Percentiles rank a stretch among this genome's conserved stretches.
phyloP scores from a whole-genome alignment of 2,888 invertebrate genomes.

The Frankliniella fusca region DNA sequence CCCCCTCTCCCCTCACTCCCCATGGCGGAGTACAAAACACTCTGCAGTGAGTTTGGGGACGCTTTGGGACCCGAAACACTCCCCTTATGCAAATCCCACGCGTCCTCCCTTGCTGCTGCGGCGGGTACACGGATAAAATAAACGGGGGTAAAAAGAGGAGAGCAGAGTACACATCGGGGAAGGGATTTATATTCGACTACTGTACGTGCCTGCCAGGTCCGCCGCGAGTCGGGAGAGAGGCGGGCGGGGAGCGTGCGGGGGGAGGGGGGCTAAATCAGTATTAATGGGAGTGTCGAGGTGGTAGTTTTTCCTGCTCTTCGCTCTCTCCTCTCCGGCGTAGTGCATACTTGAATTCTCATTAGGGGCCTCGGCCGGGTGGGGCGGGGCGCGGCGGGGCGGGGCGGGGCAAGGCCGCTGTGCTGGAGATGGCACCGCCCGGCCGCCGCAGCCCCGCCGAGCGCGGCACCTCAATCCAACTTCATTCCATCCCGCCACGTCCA shows the following conservation, averaged over 20 bases:
- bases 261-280: not conserved
- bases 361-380: not conserved
- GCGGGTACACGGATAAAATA: too few relatives aligned
- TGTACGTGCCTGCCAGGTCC: too few relatives aligned
- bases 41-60: too few relatives aligned
- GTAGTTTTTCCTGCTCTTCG: not conserved
- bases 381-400: too few relatives aligned
- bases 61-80: too few relatives aligned
- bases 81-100: too few relatives aligned
- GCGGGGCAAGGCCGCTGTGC: not conserved
- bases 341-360: constrained; percentile 15
- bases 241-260: not conserved
- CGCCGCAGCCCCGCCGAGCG: not conserved
- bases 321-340: not conserved
- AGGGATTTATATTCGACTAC: too few relatives aligned
- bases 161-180: too few relatives aligned
- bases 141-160: too few relatives aligned
- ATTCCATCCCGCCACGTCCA: not conserved
- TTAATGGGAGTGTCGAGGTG: not conserved
- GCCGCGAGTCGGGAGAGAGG: not conserved
- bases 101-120: too few relatives aligned
- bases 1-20: not conserved
- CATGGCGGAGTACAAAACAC: too few relatives aligned
- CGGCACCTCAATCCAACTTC: not conserved
- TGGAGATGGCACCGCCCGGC: not conserved